These are phyloP conservation scores for Drosophila athabasca DNA, from an alignment of 1,140 invertebrate genomes.

Conservation along the genomic window DNA sequence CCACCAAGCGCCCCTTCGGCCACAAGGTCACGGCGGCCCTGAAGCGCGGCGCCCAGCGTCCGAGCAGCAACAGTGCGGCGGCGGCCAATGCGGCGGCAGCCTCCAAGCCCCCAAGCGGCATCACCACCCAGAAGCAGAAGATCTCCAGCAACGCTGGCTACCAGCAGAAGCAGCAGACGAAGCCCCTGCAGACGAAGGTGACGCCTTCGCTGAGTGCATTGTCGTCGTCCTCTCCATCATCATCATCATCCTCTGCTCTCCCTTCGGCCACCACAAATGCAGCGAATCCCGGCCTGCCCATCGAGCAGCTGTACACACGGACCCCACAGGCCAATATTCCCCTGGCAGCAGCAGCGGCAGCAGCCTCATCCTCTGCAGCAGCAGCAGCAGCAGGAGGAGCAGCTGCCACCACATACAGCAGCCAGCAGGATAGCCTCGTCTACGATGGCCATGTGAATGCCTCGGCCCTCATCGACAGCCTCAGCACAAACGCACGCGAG, in stretches of 20 bases:
- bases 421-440: conserved; percentile 59
- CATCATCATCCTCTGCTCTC: conserved; percentile 18
- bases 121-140: conserved; percentile 54
- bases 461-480: conserved; percentile 81
- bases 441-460: conserved; percentile 82
- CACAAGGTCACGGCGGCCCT: conserved; percentile 64
- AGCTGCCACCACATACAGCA: conserved; percentile 36
- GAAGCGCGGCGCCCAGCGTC: conserved; percentile 64
- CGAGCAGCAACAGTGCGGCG: conserved; percentile 54
- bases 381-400: conserved; percentile 43
- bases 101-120: conserved; percentile 46
- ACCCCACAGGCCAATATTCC: conserved; percentile 68
- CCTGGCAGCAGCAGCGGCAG: conserved; percentile 61
- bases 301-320: conserved; percentile 62
- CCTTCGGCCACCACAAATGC: conserved; percentile 41
- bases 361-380: conserved; percentile 39
- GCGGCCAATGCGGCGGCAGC: conserved; percentile 58
- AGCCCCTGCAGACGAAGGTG: conserved; percentile 50
- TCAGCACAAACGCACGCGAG: conserved; percentile 74
- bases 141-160: conserved; percentile 38
- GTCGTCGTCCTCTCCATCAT: conserved; percentile 7
- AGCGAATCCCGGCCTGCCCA: conserved; percentile 45
- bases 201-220: conserved; percentile 30
- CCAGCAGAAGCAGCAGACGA: conserved; percentile 50
- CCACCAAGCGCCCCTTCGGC: conserved; percentile 73